A percentile compares a stretch with the other conserved stretches of the same genome.
phyloP scores from a whole-genome alignment of 2,888 invertebrate species.

The Tetanocera ferruginea region DNA sequence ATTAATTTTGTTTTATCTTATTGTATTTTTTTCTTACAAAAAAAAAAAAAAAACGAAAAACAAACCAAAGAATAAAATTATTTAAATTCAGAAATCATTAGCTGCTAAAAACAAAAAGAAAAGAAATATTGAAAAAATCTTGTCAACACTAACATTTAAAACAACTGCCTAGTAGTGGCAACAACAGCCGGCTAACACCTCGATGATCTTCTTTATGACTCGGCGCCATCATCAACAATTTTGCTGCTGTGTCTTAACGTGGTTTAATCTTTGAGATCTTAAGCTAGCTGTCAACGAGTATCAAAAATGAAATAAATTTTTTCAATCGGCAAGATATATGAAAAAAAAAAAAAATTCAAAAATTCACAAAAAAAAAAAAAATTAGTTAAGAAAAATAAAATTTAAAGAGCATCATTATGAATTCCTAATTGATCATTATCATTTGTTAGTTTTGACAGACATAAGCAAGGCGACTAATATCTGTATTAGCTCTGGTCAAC shows the following conservation, averaged over 20 bases:
- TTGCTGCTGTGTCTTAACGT: neutral
- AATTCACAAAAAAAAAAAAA: neutral
- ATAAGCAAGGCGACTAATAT: conserved; percentile 43
- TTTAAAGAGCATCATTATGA: conserved; percentile 50
- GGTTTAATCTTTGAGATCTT: conserved; percentile 6
- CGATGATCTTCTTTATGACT: neutral
- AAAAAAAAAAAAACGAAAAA: too few species aligned
- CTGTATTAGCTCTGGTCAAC: conserved; percentile 38
- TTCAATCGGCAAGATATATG: conserved; percentile 28
- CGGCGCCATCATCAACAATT: neutral
- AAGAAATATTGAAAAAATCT: too few species aligned
- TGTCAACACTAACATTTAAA: too few species aligned
- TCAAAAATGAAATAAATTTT: conserved; percentile 62
- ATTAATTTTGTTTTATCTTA: too few species aligned
- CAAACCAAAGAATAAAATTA: too few species aligned
- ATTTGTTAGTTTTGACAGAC: conserved; percentile 49
- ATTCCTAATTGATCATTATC: conserved; percentile 63
- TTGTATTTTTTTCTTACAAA: too few species aligned
- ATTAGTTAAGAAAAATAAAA: conserved; percentile 2
- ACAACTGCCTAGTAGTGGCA: too few species aligned
- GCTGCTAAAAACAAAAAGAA: too few species aligned
- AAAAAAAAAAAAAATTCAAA: neutral
- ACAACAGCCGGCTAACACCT: too few species aligned
- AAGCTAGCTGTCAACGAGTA: conserved; percentile 55
- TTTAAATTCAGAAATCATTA: too few species aligned